phyloP scores from a whole-genome alignment of 1,140 invertebrate species.

The Nasonia longicornis region DNA sequence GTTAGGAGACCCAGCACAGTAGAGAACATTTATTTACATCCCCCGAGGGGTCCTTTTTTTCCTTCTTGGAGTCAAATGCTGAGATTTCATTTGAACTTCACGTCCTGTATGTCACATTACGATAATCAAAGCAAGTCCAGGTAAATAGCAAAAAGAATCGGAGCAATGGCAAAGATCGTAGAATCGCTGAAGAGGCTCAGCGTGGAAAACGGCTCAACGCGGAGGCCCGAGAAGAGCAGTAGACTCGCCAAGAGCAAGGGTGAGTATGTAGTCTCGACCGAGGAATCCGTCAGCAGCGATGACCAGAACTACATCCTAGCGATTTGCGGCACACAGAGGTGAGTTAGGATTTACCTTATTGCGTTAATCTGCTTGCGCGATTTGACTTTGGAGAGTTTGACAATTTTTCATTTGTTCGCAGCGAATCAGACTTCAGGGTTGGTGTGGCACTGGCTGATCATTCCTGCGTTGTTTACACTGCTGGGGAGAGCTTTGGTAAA shows the following conservation, averaged over 20 bases:
- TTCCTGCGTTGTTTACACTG: conserved; percentile 64
- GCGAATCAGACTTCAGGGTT: conserved; percentile 62
- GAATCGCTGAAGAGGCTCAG: conserved; percentile 53
- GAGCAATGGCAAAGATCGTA: conserved; percentile 54
- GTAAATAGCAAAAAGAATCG: not conserved
- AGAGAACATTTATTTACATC: conserved; percentile 10
- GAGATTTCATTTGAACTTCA: not conserved
- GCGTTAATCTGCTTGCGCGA: not conserved
- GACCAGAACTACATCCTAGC: conserved; percentile 59
- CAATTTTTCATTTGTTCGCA: conserved; percentile 46
- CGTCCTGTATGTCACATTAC: not conserved
- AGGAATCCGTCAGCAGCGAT: conserved; percentile 52
- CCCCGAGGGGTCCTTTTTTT: not conserved
- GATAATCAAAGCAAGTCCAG: not conserved
- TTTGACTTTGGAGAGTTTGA: not conserved
- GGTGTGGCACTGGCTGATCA: conserved; percentile 61
- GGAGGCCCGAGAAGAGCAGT: conserved; percentile 19
- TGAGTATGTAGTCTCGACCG: conserved; percentile 51
- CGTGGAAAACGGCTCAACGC: conserved; percentile 48
- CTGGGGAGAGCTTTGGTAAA: conserved; percentile 60
- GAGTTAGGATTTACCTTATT: conserved; percentile 22
- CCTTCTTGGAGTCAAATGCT: not conserved
- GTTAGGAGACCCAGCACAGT: not conserved
- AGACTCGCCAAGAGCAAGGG: conserved; percentile 39
- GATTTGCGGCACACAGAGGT: conserved; percentile 60